Percentiles rank a stretch among this genome's conserved stretches.
Conservation (phyloP, 2,888 invertebrate genomes). For the Amphimallon solstitiale region DNA sequence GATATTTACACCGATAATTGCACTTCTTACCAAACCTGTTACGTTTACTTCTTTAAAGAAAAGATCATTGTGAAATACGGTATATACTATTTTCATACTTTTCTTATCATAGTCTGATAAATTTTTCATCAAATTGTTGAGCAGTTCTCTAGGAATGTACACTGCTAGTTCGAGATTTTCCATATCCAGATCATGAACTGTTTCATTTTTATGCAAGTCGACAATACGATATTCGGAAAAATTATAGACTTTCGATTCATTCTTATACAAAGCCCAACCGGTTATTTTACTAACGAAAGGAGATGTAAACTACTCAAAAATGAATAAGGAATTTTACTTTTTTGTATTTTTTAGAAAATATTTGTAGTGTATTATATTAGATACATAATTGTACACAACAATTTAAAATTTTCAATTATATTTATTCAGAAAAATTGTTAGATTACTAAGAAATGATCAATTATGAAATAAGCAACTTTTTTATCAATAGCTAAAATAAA, state of each 20-base stretch:
- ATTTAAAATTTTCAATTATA: too few species aligned
- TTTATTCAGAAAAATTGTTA: too few species aligned
- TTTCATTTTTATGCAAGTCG: neutral
- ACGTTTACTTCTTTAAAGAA: constrained; percentile 1
- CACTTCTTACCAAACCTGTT: constrained; percentile 13
- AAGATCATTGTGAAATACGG: constrained; percentile 17
- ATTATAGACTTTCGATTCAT: neutral
- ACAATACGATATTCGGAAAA: constrained; percentile 8
- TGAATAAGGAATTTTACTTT: too few species aligned
- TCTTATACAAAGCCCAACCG: constrained; percentile 9
- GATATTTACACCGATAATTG: constrained; percentile 7
- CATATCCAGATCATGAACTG: constrained; percentile 5
- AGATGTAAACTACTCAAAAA: too few species aligned
- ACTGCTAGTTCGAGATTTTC: constrained; percentile 24
- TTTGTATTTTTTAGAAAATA: too few species aligned
- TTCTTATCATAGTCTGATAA: neutral
- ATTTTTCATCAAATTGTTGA: neutral
- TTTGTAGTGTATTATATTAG: too few species aligned
- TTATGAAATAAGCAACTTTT: too few species aligned
- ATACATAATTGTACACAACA: too few species aligned
- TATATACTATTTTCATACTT: neutral
- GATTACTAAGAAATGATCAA: too few species aligned
- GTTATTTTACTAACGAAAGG: constrained; percentile 6
- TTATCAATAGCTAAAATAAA: too few species aligned
- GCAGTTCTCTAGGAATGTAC: neutral